Conservation (phyloP, 2,113 vertebrate species). For the Anoplopoma fimbria region DNA sequence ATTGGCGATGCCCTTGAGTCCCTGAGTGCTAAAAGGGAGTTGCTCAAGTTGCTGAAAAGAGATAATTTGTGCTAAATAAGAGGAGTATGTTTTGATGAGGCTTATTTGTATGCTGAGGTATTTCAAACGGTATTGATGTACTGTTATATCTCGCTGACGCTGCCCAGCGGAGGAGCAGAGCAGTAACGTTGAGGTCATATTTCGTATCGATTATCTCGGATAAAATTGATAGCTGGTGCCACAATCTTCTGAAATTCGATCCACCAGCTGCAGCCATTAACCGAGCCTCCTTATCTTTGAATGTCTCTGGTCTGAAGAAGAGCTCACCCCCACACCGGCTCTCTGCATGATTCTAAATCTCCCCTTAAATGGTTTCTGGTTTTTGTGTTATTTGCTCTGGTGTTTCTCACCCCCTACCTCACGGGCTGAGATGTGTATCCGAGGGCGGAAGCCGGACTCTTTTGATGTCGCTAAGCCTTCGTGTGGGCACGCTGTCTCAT, state of each 20-base stretch:
- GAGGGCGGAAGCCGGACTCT: constrained; percentile 33
- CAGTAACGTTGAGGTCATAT: constrained; percentile 38
- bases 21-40: background rate
- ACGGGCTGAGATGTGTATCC: constrained; percentile 42
- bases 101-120: background rate
- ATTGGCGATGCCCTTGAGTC: constrained; percentile 1
- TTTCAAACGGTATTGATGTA: background rate
- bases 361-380: constrained; percentile 35
- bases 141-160: background rate
- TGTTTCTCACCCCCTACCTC: constrained; percentile 13
- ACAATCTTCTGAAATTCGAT: constrained; percentile 68
- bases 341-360: constrained; percentile 59
- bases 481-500: constrained; percentile 49
- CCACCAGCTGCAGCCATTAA: constrained; percentile 65
- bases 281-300: constrained; percentile 17
- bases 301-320: constrained; percentile 42
- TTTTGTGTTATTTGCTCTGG: constrained; percentile 41
- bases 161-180: constrained; percentile 7
- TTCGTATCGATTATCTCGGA: constrained; percentile 73
- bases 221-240: constrained; percentile 68
- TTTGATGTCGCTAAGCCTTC: constrained; percentile 52
- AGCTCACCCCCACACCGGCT: constrained; percentile 43
- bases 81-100: background rate
- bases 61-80: background rate
- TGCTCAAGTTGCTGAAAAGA: background rate